Conservation (phyloP, 2,113 vertebrate genomes). For the Neolamprologus hecqui region DNA sequence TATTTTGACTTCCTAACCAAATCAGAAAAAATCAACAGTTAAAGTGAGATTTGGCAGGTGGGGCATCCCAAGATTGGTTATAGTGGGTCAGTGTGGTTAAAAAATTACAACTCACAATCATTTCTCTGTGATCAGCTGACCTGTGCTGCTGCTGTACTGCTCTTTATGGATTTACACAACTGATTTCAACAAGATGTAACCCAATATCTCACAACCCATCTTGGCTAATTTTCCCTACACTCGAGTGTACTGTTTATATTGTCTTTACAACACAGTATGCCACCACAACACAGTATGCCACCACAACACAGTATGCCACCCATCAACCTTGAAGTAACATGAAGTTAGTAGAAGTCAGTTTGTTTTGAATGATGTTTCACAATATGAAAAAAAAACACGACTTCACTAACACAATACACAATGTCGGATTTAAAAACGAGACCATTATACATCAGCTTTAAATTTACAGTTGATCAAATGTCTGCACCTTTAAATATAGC, state of each 20-base stretch:
- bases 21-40: not conserved
- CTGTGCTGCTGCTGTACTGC: not conserved
- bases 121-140: not conserved
- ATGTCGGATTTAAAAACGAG: not conserved
- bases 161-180: not conserved
- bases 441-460: not conserved
- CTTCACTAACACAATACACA: not conserved
- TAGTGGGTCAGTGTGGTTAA: not conserved
- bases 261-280: not conserved
- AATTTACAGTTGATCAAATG: not conserved
- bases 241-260: not conserved
- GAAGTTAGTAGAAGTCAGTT: not conserved
- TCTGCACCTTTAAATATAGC: not conserved
- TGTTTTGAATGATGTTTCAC: not conserved
- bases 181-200: not conserved
- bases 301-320: not conserved
- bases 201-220: not conserved
- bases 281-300: not conserved
- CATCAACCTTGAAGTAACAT: not conserved
- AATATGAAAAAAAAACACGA: not conserved
- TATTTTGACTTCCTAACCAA: fast-evolving
- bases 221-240: not conserved
- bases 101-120: not conserved
- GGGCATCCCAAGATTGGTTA: not conserved
- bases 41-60: not conserved